These are phyloP conservation scores for Tympanoctomys barrerae DNA, from an alignment of 2,797 vertebrate species.

Conservation along the genomic window DNA sequence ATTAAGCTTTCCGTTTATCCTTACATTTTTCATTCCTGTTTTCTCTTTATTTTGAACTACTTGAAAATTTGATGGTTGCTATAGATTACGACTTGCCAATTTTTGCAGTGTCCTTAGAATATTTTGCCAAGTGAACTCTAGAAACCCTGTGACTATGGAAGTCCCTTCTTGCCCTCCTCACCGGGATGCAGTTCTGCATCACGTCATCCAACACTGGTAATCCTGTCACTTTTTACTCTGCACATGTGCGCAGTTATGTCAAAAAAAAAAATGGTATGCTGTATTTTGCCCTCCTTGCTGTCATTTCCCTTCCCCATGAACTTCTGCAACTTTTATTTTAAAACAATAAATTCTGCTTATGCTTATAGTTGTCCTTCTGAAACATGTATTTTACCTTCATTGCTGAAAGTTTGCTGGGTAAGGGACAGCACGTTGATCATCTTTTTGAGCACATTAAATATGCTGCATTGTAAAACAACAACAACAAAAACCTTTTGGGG, in stretches of 20 bases:
- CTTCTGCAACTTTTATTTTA: background rate
- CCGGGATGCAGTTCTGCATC: background rate
- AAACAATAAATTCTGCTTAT: background rate
- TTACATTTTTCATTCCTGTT: background rate
- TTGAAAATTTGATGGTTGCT: background rate
- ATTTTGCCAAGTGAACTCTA: background rate
- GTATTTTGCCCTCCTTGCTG: background rate
- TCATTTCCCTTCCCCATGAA: background rate
- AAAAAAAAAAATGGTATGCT: background rate
- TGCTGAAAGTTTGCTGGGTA: background rate
- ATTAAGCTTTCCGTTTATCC: background rate
- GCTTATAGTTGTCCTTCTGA: background rate
- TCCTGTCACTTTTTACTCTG: background rate
- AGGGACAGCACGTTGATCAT: background rate
- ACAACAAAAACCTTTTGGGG: too few relatives aligned
- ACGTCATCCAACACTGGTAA: background rate
- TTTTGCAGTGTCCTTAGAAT: background rate
- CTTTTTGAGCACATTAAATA: background rate
- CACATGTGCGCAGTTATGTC: too few relatives aligned
- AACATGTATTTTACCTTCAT: background rate
- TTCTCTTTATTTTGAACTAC: background rate
- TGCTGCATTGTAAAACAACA: background rate
- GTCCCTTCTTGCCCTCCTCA: background rate
- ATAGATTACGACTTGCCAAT: background rate
- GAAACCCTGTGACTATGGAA: background rate